These are phyloP conservation scores for Nyctereutes procyonoides DNA, from an alignment of 2,113 vertebrate species.

Conservation along the genomic window DNA sequence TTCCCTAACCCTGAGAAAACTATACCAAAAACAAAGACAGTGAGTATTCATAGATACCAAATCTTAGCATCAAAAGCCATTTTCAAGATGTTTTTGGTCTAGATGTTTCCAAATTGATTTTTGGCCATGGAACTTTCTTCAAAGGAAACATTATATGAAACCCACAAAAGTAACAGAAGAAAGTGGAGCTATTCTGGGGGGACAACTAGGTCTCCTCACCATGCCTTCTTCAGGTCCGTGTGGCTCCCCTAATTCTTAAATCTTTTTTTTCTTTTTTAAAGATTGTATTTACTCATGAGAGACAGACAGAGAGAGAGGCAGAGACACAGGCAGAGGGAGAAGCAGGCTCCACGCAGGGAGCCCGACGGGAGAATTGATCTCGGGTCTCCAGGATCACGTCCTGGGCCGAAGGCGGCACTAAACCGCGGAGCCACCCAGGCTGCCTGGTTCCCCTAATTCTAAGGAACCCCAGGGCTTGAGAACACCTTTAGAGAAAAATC, in stretches of 20 bases:
- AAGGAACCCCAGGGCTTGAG: neutral
- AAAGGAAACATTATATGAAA: neutral
- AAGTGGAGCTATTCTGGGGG: neutral
- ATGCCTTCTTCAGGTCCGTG: too few species aligned
- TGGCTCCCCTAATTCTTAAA: too few species aligned
- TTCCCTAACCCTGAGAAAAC: neutral
- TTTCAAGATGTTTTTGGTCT: neutral
- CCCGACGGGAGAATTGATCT: too few species aligned
- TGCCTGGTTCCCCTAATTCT: neutral
- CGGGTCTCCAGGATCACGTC: too few species aligned
- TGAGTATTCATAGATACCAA: neutral
- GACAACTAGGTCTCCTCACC: neutral
- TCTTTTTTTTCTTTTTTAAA: too few species aligned
- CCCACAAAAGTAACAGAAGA: neutral
- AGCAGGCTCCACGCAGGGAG: too few species aligned
- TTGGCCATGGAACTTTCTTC: neutral
- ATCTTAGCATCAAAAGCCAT: slow-evolving; percentile 1
- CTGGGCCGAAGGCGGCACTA: too few species aligned
- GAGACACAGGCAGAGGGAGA: too few species aligned
- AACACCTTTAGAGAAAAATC: neutral
- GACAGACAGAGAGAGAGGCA: too few species aligned
- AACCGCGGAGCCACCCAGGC: too few species aligned
- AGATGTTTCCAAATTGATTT: slow-evolving; percentile 16
- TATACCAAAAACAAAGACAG: neutral
- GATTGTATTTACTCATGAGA: too few species aligned